A percentile compares a stretch with the other conserved stretches of the same genome.
These are phyloP conservation scores for Porites lutea DNA, from an alignment of 64 coral and sea anemone species.

Conservation along the genomic window DNA sequence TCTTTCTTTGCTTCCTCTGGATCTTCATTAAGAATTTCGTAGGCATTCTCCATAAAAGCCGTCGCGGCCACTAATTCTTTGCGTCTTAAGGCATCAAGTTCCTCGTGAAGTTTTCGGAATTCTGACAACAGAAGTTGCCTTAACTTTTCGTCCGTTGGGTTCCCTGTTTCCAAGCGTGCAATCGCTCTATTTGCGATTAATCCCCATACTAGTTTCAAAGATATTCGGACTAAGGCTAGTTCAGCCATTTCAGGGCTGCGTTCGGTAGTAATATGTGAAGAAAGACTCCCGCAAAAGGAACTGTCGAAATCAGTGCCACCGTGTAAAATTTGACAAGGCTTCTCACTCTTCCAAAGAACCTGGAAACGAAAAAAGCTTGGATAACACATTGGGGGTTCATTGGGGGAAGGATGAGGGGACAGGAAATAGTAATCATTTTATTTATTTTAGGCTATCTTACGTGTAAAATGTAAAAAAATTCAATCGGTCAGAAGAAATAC, in stretches of 20 bases:
- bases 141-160: constrained; percentile 86
- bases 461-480: too few species aligned
- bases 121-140: constrained; percentile 89
- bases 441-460: too few species aligned
- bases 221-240: constrained; percentile 82
- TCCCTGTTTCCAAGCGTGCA: constrained; percentile 77
- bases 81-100: constrained; percentile 83
- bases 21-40: constrained; percentile 89
- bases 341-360: neutral
- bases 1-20: constrained; percentile 89
- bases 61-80: constrained; percentile 94
- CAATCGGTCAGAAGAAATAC: too few species aligned
- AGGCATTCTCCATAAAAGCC: constrained; percentile 98
- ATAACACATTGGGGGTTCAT: too few species aligned
- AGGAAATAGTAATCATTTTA: too few species aligned
- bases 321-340: constrained; percentile 54
- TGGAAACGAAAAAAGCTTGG: too few species aligned
- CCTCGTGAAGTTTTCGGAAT: constrained; percentile 91
- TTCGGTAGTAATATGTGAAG: neutral
- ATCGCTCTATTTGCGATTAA: constrained; percentile 93
- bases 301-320: neutral
- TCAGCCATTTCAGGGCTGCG: constrained; percentile 70
- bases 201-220: constrained; percentile 92
- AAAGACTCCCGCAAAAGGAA: neutral
- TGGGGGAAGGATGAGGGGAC: too few species aligned